Evolutionary conservation across 1,140 invertebrate species (phyloP), one percentile per base, ranked within the genome.

Genomic region (Teleopsis dalmanni): DNA sequence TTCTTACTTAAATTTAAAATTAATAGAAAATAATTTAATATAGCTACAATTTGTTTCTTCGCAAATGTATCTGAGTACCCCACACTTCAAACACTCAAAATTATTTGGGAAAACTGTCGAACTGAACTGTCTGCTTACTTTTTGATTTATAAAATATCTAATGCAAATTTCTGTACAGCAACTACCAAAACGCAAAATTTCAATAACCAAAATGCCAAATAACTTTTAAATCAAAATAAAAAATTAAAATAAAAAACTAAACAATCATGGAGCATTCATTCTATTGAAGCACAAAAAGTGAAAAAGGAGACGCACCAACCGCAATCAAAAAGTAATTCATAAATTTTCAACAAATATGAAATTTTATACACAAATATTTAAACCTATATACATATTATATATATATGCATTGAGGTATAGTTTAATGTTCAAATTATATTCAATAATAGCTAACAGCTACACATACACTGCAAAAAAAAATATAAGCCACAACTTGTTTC

Each of bases 121-220:
- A 43, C 41, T 43, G 41, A 43, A 43, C 41, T 43, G 41, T 43
- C 41, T 43, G 41, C 26, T 43, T 43, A 43, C 41, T 43, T 43
- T 43, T 43, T 43, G 41, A 43, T 43, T 43, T 43, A 43, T 43
- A 31, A 43, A 43, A 43, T 43, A 43, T 29, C 41, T 43, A 43
- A 43, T 43, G 41, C 25, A 43, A 43, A 43, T 19, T 16, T 43
- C 31, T 43, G 27, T 31, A 13, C 26, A 7, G 26, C 27, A 43
- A 31, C 41, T 29, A 31, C 27, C 25, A 23, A n/a, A 29, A n/a
- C 6, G 18, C n/a, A n/a, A n/a, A n/a, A n/a, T n/a, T n/a, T n/a
- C n/a, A n/a, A 43, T 31, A 7, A 27, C 26, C 23, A 42, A 23
- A 11, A 6, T 13, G 7, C 25, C 41, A 43, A 43, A n/a, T n/a